phyloP scores from a whole-genome alignment of 2,113 vertebrate genomes.

The Nerophis lumbriciformis region DNA sequence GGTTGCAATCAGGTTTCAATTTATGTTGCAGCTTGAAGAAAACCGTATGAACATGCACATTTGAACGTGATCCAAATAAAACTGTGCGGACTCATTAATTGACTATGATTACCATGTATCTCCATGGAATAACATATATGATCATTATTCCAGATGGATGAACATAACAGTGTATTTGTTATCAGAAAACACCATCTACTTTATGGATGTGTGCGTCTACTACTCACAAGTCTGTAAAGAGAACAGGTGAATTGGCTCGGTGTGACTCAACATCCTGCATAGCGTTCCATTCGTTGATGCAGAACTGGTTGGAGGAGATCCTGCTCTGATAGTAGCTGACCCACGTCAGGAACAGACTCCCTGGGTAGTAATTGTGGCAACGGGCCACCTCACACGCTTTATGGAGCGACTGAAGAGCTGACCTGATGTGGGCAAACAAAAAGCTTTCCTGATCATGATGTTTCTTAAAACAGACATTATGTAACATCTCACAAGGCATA shows the following conservation, averaged over 20 bases:
- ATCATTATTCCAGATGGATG: neutral
- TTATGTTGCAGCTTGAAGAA: no score
- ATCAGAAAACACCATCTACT: neutral
- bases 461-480: neutral
- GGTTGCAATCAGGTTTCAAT: no score
- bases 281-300: constrained; percentile 96
- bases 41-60: no score
- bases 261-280: constrained; percentile 97
- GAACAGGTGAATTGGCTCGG: constrained; percentile 88
- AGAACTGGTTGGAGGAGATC: constrained; percentile 87
- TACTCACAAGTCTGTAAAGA: constrained; percentile 94
- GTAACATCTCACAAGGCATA: constrained; percentile 7
- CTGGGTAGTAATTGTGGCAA: constrained; percentile 94
- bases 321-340: constrained; percentile 98
- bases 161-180: neutral
- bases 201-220: neutral
- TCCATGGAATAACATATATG: neutral
- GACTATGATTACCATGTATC: no score
- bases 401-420: constrained; percentile 93
- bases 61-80: no score
- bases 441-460: neutral
- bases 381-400: constrained; percentile 94
- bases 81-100: no score
- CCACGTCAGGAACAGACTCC: constrained; percentile 97
- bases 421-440: constrained; percentile 69